Evolutionary conservation across 2,113 vertebrate genomes (phyloP).

Genomic region (Diadophis punctatus): DNA sequence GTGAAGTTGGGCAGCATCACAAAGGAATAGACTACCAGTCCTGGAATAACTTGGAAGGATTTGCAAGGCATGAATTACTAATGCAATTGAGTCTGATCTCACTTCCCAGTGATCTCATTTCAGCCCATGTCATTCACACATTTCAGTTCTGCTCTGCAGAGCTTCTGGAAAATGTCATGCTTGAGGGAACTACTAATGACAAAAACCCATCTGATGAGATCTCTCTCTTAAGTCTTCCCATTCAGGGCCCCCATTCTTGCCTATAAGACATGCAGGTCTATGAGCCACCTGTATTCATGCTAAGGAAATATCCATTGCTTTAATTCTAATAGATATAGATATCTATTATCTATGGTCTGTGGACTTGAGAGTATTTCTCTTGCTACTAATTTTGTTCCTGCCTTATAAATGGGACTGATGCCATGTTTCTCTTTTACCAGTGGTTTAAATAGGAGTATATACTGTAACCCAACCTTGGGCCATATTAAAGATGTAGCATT

Average conservation of each 20-base stretch:
- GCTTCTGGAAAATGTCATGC: background rate
- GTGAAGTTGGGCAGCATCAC: constrained; percentile 31
- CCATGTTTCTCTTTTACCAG: background rate
- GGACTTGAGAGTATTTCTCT: background rate
- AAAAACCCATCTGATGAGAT: accelerated
- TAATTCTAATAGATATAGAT: background rate
- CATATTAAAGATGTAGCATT: background rate
- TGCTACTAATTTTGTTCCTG: background rate
- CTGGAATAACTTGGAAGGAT: constrained; percentile 23
- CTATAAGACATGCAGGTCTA: accelerated
- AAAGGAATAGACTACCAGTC: background rate
- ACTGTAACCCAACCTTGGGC: background rate
- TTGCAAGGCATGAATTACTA: constrained; percentile 47
- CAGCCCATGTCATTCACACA: background rate
- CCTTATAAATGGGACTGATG: background rate
- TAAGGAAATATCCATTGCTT: background rate
- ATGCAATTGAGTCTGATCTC: constrained; percentile 47
- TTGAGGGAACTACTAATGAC: background rate
- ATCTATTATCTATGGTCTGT: background rate
- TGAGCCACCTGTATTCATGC: background rate
- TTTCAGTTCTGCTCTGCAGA: accelerated
- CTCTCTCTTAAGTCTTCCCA: background rate
- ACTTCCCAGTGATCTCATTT: constrained; percentile 25
- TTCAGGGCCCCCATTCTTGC: accelerated
- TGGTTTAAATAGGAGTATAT: background rate